phyloP scores from a whole-genome alignment of 2,797 vertebrate species.

The Neomorphus geoffroyi region DNA sequence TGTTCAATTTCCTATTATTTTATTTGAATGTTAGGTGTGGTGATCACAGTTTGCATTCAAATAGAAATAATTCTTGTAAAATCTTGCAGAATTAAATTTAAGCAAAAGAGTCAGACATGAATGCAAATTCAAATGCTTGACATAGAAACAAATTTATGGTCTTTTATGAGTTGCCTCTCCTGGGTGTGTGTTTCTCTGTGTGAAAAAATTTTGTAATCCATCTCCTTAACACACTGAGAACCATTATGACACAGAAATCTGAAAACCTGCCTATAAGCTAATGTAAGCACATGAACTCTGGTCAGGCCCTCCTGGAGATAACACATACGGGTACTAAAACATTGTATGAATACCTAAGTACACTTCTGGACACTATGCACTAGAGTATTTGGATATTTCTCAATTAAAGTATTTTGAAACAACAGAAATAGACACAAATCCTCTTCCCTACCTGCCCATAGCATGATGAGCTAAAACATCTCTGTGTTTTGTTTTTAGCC shows the following conservation, averaged over 20 bases:
- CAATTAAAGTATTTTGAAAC: not conserved
- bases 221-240: not conserved
- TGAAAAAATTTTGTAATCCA: not conserved
- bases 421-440: not conserved
- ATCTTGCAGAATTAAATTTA: not conserved
- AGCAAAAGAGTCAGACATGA: not conserved
- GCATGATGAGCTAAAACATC: not conserved
- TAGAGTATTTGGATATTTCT: not conserved
- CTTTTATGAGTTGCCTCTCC: not conserved
- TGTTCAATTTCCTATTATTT: not conserved
- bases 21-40: not conserved
- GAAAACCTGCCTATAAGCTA: not conserved
- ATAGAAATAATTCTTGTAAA: not conserved
- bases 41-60: not conserved
- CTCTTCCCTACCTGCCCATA: not conserved
- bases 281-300: not conserved
- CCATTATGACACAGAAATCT: not conserved
- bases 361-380: not conserved
- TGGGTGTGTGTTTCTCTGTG: not conserved
- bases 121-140: not conserved
- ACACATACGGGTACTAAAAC: not conserved
- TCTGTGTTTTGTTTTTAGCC: not conserved
- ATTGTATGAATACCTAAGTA: rapidly evolving
- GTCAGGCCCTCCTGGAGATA: not conserved
- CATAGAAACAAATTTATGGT: not conserved